Conservation (phyloP, 2,888 invertebrate genomes). For the Platypus cylindrus region DNA sequence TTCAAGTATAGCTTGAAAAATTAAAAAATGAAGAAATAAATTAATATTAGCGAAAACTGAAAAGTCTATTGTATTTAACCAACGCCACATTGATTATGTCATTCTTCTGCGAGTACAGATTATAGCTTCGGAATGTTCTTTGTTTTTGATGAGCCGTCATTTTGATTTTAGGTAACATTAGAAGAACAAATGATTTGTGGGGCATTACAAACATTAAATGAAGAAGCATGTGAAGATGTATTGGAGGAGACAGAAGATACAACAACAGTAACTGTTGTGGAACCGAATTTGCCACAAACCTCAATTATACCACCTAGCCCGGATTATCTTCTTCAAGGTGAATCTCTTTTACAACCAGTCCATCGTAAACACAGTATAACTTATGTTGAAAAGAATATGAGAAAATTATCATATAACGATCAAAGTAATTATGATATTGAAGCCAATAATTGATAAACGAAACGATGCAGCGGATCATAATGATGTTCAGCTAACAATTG, state of each 20-base stretch:
- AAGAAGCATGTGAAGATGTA: slow-evolving; percentile 87
- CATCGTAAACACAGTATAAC: slow-evolving; percentile 12
- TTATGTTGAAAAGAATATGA: slow-evolving; percentile 15
- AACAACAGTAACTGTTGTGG: slow-evolving; percentile 22
- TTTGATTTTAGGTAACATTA: slow-evolving; percentile 60
- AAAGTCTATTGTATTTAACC: no score
- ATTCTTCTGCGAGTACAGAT: no score
- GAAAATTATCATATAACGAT: slow-evolving; percentile 23
- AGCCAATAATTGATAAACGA: no score
- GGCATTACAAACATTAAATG: slow-evolving; percentile 80
- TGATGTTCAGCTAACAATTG: no score
- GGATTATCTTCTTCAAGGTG: slow-evolving; percentile 33
- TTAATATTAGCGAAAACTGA: no score
- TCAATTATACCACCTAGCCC: slow-evolving; percentile 34
- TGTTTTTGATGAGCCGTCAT: not conserved
- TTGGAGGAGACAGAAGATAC: slow-evolving; percentile 46
- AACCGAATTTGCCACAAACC: slow-evolving; percentile 31
- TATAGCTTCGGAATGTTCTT: no score
- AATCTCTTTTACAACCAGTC: slow-evolving; percentile 19
- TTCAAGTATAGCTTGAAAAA: no score
- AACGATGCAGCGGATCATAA: no score
- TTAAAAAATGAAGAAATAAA: no score
- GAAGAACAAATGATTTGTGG: slow-evolving; percentile 95
- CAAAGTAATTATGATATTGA: no score
- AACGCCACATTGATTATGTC: no score